Evolutionary conservation across 2,113 vertebrate species (phyloP).

Genomic region (Vulpes vulpes): DNA sequence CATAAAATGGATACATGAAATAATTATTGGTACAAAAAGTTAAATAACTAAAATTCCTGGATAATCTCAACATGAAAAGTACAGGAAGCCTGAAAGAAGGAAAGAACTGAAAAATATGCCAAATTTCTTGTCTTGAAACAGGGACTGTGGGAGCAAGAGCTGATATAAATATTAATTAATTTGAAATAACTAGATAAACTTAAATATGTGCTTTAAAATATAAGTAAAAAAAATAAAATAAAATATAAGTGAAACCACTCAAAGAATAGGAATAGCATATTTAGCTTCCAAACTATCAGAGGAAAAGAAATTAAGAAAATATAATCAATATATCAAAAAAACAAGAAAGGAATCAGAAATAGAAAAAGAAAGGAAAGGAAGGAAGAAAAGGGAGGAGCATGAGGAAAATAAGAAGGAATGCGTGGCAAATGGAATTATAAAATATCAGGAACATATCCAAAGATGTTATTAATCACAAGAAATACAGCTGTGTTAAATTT

Average conservation of each 20-base stretch:
- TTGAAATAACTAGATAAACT: not conserved
- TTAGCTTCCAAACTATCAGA: not conserved
- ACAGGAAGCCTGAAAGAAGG: not conserved
- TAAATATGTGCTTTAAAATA: not conserved
- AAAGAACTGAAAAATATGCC: not conserved
- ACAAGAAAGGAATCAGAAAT: not conserved
- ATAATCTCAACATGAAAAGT: not conserved
- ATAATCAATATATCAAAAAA: not conserved
- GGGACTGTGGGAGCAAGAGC: not conserved
- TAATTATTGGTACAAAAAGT: not conserved
- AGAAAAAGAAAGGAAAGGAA: not conserved
- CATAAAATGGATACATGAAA: not conserved
- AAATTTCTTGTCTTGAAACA: not conserved
- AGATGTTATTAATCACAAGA: constrained; percentile 7
- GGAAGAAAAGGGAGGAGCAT: not conserved
- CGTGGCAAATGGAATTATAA: not conserved
- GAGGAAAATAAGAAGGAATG: not conserved
- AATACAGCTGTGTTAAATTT: not conserved
- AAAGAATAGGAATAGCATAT: not conserved
- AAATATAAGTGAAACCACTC: not conserved
- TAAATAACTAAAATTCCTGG: not conserved
- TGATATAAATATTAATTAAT: not conserved
- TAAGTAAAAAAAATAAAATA: not conserved
- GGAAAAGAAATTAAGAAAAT: constrained; percentile 23
- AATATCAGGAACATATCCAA: not conserved